Evolutionary conservation across 2,113 vertebrate genomes (phyloP).

Genomic region (Atlantisia rogersi): DNA sequence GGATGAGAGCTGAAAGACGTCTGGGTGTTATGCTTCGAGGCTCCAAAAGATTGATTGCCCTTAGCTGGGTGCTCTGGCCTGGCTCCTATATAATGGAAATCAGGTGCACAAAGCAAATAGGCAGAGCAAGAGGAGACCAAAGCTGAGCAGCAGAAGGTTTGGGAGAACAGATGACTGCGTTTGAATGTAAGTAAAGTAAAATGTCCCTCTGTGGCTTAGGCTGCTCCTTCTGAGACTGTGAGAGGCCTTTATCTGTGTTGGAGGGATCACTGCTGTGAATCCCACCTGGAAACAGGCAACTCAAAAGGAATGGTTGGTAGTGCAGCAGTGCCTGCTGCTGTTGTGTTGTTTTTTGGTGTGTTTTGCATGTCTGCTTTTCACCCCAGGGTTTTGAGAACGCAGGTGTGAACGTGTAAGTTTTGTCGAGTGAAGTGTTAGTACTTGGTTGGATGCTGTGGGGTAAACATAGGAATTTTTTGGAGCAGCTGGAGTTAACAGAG

Average conservation of each 20-base stretch:
- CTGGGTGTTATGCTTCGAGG: neutral
- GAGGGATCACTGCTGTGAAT: neutral
- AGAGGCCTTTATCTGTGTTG: neutral
- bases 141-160: neutral
- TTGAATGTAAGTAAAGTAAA: neutral
- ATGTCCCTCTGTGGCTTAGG: fast-evolving
- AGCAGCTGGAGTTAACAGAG: neutral
- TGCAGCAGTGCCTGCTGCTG: neutral
- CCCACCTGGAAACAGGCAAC: neutral
- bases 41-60: neutral
- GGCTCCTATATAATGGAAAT: neutral
- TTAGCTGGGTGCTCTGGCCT: neutral
- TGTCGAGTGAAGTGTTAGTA: neutral
- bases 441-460: neutral
- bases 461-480: neutral
- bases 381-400: neutral
- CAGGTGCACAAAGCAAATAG: neutral
- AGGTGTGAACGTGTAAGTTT: neutral
- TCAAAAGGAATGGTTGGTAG: neutral
- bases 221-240: neutral
- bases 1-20: neutral
- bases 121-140: neutral
- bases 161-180: neutral
- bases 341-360: neutral
- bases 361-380: neutral